These are phyloP conservation scores for Pangasius mekongensis DNA, from an alignment of 2,797 vertebrate genomes.

Conservation along the genomic window DNA sequence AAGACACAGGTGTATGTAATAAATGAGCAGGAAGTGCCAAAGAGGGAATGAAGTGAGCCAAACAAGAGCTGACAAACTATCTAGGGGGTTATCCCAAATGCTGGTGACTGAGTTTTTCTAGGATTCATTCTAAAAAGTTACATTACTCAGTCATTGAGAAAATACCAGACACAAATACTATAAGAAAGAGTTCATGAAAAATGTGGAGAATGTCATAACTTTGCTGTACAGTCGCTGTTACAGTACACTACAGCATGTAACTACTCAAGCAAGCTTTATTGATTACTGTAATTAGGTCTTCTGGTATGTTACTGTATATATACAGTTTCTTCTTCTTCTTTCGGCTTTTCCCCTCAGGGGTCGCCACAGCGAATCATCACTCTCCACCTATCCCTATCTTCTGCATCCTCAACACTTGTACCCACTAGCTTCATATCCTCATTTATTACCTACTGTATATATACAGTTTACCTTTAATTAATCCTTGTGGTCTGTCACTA, in stretches of 20 bases:
- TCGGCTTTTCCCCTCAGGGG: too few species aligned
- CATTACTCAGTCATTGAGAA: not conserved
- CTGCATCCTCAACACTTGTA: too few species aligned
- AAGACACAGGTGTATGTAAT: not conserved
- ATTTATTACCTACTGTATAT: not conserved
- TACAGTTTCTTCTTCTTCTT: too few species aligned
- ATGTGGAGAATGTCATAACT: not conserved
- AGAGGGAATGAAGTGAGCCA: not conserved
- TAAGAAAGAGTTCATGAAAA: not conserved
- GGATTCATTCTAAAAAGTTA: not conserved
- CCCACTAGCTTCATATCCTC: too few species aligned
- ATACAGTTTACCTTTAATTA: not conserved
- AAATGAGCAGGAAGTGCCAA: not conserved
- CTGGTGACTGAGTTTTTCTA: not conserved
- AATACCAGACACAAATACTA: not conserved
- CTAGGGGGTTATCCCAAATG: not conserved
- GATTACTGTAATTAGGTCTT: not conserved
- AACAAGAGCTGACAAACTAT: constrained; percentile 3
- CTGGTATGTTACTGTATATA: not conserved
- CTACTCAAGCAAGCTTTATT: not conserved
- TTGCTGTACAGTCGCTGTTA: not conserved
- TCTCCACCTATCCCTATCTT: too few species aligned
- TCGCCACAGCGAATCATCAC: too few species aligned
- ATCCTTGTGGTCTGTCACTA: not conserved
- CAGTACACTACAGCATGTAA: not conserved